Evolutionary conservation across 2,888 invertebrate species (phyloP).

Genomic region (Tenthredo mesomela): DNA sequence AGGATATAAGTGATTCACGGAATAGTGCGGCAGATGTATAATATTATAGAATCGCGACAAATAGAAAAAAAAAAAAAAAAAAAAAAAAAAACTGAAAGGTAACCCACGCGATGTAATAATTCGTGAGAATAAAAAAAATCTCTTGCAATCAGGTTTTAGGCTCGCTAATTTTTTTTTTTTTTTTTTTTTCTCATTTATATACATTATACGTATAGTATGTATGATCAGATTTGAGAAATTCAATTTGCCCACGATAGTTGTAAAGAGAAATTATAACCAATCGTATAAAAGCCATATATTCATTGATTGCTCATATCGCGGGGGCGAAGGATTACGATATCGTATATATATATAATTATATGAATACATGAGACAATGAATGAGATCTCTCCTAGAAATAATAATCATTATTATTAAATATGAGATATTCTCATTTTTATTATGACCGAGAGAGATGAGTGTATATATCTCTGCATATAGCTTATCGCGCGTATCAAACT

Average conservation of each 20-base stretch:
- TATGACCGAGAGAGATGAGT: too few relatives aligned
- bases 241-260: background rate
- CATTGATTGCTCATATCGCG: background rate
- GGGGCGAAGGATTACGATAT: conserved; percentile 20
- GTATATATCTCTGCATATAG: too few relatives aligned
- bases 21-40: background rate
- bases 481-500: background rate
- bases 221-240: conserved; percentile 18
- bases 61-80: background rate
- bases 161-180: conserved; percentile 2
- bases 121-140: background rate
- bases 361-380: background rate
- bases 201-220: too few relatives aligned
- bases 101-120: conserved; percentile 22
- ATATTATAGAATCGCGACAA: too few relatives aligned
- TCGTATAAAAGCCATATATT: conserved; percentile 3
- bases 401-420: background rate
- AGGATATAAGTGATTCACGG: background rate
- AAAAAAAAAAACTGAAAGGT: background rate
- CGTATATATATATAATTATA: too few relatives aligned
- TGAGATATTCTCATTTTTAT: background rate
- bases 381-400: background rate
- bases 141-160: conserved; percentile 1
- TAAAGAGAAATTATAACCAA: background rate
- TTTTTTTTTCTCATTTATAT: background rate